Conservation (phyloP, 2,888 invertebrate genomes). For the Volucella inanis region DNA sequence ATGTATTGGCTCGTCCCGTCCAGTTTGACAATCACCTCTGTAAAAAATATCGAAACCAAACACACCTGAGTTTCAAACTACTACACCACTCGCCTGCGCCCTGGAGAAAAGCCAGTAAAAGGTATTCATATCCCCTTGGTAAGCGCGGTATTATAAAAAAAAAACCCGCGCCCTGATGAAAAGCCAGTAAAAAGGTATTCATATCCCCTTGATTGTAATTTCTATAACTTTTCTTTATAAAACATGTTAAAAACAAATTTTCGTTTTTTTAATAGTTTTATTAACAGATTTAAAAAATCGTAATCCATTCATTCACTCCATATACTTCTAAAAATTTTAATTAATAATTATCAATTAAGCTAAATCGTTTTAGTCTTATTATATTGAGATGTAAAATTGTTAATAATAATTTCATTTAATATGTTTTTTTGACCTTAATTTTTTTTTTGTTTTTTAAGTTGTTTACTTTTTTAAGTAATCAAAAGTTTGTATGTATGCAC, state of each 20-base stretch:
- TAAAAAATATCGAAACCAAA: too few species aligned
- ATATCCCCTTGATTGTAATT: too few species aligned
- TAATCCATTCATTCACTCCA: conserved; percentile 77
- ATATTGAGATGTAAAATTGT: conserved; percentile 75
- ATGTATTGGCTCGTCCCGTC: too few species aligned
- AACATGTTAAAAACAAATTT: conserved; percentile 3
- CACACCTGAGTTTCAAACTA: too few species aligned
- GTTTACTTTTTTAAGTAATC: conserved; percentile 50
- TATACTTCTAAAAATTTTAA: conserved; percentile 74
- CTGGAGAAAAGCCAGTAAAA: too few species aligned
- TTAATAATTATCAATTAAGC: conserved; percentile 75
- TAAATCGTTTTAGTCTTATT: conserved; percentile 75
- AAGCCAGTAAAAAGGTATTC: too few species aligned
- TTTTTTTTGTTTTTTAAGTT: conserved; percentile 23
- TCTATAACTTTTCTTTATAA: too few species aligned
- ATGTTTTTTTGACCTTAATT: conserved; percentile 67
- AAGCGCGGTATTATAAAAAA: too few species aligned
- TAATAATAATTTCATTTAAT: conserved; percentile 72
- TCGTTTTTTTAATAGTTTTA: conserved; percentile 79
- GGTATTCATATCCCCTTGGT: too few species aligned
- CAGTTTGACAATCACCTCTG: too few species aligned
- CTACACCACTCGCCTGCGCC: too few species aligned
- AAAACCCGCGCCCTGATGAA: too few species aligned
- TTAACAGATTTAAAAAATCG: conserved; percentile 82
- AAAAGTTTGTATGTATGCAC: conserved; percentile 53